Percentiles rank a stretch among this genome's conserved stretches.
Conservation (phyloP, 2,113 vertebrate genomes). For the human (Homo sapiens) region GRCh38 chr1:162895001-162895500, state of each 20-base stretch:
- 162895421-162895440: background rate
- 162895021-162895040: background rate
- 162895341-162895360: background rate
- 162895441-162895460: background rate
- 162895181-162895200: background rate
- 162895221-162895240: background rate
- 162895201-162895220: background rate
- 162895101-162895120: background rate
- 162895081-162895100: background rate
- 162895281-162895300: background rate
- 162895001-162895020: background rate
- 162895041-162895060: background rate
- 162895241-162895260: background rate
- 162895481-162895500: background rate
- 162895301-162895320: slow-evolving; percentile 8
- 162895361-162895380: background rate
- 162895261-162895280: background rate
- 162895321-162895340: background rate
- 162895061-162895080: slow-evolving; percentile 1
- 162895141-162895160: background rate
- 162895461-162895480: background rate
- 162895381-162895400: background rate
- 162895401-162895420: background rate
- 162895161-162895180: too few relatives aligned
- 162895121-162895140: background rate